Conservation (phyloP, 2,113 vertebrate species). For the Nothoprocta pentlandii region DNA sequence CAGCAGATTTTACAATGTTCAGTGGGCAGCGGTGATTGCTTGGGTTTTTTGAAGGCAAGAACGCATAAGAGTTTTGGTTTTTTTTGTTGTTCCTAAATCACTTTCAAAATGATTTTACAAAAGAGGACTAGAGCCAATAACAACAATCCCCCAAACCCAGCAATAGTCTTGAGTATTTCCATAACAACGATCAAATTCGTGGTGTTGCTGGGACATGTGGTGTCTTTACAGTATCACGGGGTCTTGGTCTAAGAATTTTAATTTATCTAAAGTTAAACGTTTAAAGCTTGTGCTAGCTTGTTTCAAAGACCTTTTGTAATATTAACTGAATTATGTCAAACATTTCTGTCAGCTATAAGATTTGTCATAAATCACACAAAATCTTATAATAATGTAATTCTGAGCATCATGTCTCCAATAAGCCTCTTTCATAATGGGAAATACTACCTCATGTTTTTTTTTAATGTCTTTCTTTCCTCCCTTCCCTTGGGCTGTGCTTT, state of each 20-base stretch:
- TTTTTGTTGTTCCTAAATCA: background rate
- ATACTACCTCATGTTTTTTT: conserved; percentile 36
- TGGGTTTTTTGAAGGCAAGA: background rate
- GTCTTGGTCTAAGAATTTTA: conserved; percentile 43
- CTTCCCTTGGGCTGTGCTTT: conserved; percentile 63
- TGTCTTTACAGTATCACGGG: background rate
- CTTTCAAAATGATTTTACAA: background rate
- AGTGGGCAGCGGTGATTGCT: background rate
- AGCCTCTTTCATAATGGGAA: conserved; percentile 64
- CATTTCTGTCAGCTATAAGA: conserved; percentile 60
- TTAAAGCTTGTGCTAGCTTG: conserved; percentile 64
- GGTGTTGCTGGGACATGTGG: background rate
- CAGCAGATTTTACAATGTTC: background rate
- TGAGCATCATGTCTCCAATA: conserved; percentile 53
- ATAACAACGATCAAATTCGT: background rate
- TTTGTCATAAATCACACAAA: conserved; percentile 66
- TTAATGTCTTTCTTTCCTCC: conserved; percentile 61
- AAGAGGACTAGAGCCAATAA: background rate
- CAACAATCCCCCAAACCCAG: background rate
- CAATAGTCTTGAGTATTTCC: background rate
- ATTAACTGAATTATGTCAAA: conserved; percentile 67
- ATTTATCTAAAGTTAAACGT: conserved; percentile 46
- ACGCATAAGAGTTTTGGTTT: background rate
- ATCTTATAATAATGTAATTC: conserved; percentile 58
- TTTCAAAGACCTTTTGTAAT: conserved; percentile 46